Conservation (phyloP, 2,113 vertebrate species). For the Chinchilla lanigera region DNA sequence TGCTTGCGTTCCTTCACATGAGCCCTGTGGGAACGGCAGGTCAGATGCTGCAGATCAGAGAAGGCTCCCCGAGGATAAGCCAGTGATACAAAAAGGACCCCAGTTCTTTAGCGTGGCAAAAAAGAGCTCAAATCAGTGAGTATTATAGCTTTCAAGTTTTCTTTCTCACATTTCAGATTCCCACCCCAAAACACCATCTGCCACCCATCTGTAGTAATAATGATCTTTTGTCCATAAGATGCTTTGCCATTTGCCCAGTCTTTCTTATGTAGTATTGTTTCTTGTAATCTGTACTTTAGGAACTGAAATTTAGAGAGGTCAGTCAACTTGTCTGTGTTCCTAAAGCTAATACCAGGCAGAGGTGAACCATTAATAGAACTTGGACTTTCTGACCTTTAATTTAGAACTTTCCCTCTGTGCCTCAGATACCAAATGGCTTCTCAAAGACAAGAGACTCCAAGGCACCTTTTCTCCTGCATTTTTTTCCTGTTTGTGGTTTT, state of each 20-base stretch:
- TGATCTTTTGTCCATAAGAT: slow-evolving; percentile 45
- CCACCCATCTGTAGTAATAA: slow-evolving; percentile 11
- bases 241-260: background rate
- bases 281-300: slow-evolving; percentile 15
- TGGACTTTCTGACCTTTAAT: slow-evolving; percentile 21
- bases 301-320: background rate
- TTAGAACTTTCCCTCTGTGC: slow-evolving; percentile 41
- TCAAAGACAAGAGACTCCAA: slow-evolving; percentile 23
- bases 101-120: background rate
- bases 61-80: background rate
- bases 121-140: background rate
- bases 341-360: background rate
- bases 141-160: slow-evolving; percentile 13
- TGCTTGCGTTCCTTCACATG: background rate
- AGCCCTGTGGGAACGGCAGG: background rate
- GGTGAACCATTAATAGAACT: slow-evolving; percentile 38
- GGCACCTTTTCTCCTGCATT: background rate
- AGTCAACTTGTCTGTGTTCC: background rate
- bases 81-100: background rate
- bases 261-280: background rate
- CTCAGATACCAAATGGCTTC: background rate
- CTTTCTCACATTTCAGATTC: slow-evolving; percentile 52
- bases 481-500: background rate
- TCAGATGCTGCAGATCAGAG: background rate
- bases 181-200: slow-evolving; percentile 21